Evolutionary conservation across 2,797 vertebrate genomes (phyloP).

Genomic region (Centroberyx gerrardi): DNA sequence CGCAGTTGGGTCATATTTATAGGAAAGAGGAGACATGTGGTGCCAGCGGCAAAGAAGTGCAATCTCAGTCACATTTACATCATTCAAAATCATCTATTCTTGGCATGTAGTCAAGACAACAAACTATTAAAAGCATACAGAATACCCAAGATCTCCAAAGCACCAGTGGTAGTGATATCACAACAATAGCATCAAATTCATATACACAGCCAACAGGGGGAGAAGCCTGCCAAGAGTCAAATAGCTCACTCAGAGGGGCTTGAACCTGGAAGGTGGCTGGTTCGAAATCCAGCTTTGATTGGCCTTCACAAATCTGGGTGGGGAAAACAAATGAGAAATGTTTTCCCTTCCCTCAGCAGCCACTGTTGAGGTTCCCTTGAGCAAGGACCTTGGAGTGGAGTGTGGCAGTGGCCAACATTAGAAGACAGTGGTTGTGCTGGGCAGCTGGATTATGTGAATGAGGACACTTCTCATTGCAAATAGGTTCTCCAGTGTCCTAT

Average conservation of each 20-base stretch:
- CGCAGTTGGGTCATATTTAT: too few relatives aligned
- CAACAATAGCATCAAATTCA: slow-evolving; percentile 23
- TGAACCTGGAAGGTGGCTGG: slow-evolving; percentile 7
- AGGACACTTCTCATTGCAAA: too few relatives aligned
- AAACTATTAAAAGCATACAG: slow-evolving; percentile 22
- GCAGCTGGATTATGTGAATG: too few relatives aligned
- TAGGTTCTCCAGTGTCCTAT: too few relatives aligned
- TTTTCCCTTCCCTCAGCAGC: too few relatives aligned
- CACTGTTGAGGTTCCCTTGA: too few relatives aligned
- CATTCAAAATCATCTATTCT: slow-evolving; percentile 16
- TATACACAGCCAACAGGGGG: slow-evolving; percentile 26
- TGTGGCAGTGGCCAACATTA: too few relatives aligned
- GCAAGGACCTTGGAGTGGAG: too few relatives aligned
- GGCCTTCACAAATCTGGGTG: slow-evolving; percentile 2
- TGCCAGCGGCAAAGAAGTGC: background rate
- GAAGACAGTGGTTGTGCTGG: too few relatives aligned
- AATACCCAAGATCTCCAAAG: background rate
- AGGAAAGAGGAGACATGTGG: background rate
- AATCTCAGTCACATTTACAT: slow-evolving; percentile 17
- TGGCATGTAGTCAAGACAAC: slow-evolving; percentile 15
- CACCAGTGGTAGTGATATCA: background rate
- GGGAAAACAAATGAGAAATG: too few relatives aligned
- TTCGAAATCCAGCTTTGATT: slow-evolving; percentile 33
- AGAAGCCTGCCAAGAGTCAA: slow-evolving; percentile 29
- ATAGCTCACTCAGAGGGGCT: slow-evolving; percentile 14